Evolutionary conservation across 2,797 vertebrate species (phyloP).

Genomic region (Clarias laeviceps): DNA sequence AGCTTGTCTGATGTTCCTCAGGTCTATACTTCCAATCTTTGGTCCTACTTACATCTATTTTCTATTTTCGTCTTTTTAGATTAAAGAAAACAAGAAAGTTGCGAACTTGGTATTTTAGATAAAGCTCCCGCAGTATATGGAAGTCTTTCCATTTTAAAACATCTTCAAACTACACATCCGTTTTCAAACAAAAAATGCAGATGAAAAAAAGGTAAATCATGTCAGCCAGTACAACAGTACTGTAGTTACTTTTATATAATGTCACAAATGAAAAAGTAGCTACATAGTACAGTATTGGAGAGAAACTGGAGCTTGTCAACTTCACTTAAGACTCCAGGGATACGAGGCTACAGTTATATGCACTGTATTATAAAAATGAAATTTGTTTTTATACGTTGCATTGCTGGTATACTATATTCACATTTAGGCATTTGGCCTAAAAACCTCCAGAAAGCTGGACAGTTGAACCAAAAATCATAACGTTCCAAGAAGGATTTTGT

Average conservation of each 20-base stretch:
- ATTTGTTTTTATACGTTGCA: not conserved
- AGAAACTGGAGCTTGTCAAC: not conserved
- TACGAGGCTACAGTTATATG: not conserved
- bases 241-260: not conserved
- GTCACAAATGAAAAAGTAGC: not conserved
- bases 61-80: not conserved
- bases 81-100: not conserved
- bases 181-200: not conserved
- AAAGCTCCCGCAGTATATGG: not conserved
- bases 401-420: not conserved
- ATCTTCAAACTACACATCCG: no score
- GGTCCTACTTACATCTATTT: not conserved
- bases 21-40: not conserved
- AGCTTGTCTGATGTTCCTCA: not conserved
- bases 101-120: not conserved
- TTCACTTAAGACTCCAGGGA: not conserved
- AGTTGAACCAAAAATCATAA: no score
- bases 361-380: constrained; percentile 7
- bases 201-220: not conserved
- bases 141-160: not conserved
- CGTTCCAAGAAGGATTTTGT: no score
- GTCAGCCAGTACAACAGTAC: not conserved
- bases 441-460: no score
- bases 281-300: not conserved
- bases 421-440: no score